A percentile compares a stretch with the other conserved stretches of the same genome.
Evolutionary conservation across 2,113 vertebrate species (phyloP).

Genomic region (Rhea pennata): DNA sequence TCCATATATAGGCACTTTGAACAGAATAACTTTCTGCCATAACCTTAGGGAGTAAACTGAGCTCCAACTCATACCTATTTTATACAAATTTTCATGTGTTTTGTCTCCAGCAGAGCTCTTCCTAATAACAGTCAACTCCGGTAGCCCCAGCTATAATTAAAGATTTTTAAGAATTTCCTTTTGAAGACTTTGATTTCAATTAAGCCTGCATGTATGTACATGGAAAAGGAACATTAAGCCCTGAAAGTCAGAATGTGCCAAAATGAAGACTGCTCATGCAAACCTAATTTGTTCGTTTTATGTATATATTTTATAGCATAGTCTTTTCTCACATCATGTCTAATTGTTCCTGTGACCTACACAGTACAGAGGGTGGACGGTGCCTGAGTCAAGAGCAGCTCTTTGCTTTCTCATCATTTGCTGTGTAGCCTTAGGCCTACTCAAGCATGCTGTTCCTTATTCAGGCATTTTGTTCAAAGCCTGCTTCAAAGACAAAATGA

Average conservation of each 20-base stretch:
- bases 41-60: slow-evolving; percentile 31
- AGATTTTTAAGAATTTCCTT: slow-evolving; percentile 38
- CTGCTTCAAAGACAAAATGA: neutral
- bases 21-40: slow-evolving; percentile 2
- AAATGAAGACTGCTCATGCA: neutral
- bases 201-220: neutral
- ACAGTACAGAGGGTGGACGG: neutral
- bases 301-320: neutral
- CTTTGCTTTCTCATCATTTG: slow-evolving; percentile 25
- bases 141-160: slow-evolving; percentile 40
- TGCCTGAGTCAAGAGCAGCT: neutral
- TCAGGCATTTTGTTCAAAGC: neutral
- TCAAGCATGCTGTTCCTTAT: neutral
- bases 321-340: neutral
- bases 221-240: neutral
- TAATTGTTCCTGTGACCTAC: neutral
- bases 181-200: slow-evolving; percentile 34
- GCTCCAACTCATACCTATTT: neutral
- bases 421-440: slow-evolving; percentile 17
- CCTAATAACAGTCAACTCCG: slow-evolving; percentile 35
- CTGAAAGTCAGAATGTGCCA: neutral
- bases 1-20: neutral
- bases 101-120: slow-evolving; percentile 46
- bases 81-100: slow-evolving; percentile 23
- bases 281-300: slow-evolving; percentile 2